Percentiles rank a stretch among this genome's conserved stretches.
These are phyloP conservation scores for Amiota minor DNA, from an alignment of 2,888 invertebrate species.

Conservation along the genomic window DNA sequence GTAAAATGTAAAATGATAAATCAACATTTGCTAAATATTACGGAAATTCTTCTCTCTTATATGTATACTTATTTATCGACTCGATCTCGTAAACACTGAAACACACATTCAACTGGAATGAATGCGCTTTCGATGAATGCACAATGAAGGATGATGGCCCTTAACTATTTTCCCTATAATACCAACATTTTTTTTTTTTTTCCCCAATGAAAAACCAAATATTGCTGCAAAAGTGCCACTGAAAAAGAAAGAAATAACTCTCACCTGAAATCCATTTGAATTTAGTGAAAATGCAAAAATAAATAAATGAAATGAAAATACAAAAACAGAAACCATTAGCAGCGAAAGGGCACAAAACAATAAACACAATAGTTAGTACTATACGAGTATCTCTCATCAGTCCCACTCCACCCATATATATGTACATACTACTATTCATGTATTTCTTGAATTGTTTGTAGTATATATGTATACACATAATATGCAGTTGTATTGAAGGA, in stretches of 20 bases:
- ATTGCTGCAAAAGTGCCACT: neutral
- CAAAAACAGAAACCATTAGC: constrained; percentile 18
- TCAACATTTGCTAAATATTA: too few species aligned
- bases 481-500: constrained; percentile 34
- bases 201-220: neutral
- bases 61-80: too few species aligned
- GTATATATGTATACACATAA: too few species aligned
- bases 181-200: neutral
- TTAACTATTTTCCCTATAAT: neutral
- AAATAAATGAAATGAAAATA: constrained; percentile 16
- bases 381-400: neutral
- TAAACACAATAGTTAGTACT: constrained; percentile 32
- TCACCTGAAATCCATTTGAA: neutral
- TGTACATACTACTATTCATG: too few species aligned
- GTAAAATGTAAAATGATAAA: too few species aligned
- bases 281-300: neutral
- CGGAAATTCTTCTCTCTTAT: too few species aligned
- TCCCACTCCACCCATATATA: neutral
- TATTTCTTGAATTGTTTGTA: too few species aligned
- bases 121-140: constrained; percentile 13
- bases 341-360: constrained; percentile 2
- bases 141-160: constrained; percentile 2
- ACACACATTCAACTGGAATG: too few species aligned
- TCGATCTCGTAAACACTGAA: too few species aligned
- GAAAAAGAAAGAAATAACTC: constrained; percentile 7